phyloP scores from a whole-genome alignment of 2,888 invertebrate genomes.

The Agrilus cyanescens region DNA sequence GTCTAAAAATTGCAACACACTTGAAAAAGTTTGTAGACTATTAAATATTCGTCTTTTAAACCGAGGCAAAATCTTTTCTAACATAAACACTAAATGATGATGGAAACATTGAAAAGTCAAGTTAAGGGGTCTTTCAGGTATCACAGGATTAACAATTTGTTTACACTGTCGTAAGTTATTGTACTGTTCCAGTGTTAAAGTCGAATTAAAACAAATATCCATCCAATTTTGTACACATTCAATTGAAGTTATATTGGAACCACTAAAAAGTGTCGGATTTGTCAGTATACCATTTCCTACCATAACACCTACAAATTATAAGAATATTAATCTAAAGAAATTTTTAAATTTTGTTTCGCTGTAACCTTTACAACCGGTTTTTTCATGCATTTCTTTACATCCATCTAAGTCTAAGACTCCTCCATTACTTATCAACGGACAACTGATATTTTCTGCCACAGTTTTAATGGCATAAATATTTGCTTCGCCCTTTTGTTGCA shows the following conservation, averaged over 20 bases:
- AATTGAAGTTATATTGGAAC: slow-evolving; percentile 54
- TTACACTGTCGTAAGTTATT: slow-evolving; percentile 10
- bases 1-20: slow-evolving; percentile 59
- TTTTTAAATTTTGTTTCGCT: not conserved
- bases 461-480: slow-evolving; percentile 58
- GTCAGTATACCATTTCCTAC: slow-evolving; percentile 78
- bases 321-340: slow-evolving; percentile 4
- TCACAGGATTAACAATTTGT: slow-evolving; percentile 8
- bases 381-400: slow-evolving; percentile 51
- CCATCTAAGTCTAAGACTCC: slow-evolving; percentile 67
- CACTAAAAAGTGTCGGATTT: slow-evolving; percentile 85
- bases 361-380: slow-evolving; percentile 59
- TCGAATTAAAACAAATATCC: slow-evolving; percentile 47
- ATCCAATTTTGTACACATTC: slow-evolving; percentile 77
- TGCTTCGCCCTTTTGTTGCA: slow-evolving; percentile 62
- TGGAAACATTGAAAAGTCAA: slow-evolving; percentile 78
- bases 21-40: slow-evolving; percentile 52
- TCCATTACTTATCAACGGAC: slow-evolving; percentile 91
- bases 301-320: slow-evolving; percentile 59
- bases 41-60: slow-evolving; percentile 69
- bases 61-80: slow-evolving; percentile 67
- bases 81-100: slow-evolving; percentile 94
- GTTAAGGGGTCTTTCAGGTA: slow-evolving; percentile 42
- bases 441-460: slow-evolving; percentile 54
- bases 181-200: slow-evolving; percentile 24